Percentiles rank a stretch among this genome's conserved stretches.
These are phyloP conservation scores for Delia radicum DNA, from an alignment of 1,140 invertebrate species.

Conservation along the genomic window DNA sequence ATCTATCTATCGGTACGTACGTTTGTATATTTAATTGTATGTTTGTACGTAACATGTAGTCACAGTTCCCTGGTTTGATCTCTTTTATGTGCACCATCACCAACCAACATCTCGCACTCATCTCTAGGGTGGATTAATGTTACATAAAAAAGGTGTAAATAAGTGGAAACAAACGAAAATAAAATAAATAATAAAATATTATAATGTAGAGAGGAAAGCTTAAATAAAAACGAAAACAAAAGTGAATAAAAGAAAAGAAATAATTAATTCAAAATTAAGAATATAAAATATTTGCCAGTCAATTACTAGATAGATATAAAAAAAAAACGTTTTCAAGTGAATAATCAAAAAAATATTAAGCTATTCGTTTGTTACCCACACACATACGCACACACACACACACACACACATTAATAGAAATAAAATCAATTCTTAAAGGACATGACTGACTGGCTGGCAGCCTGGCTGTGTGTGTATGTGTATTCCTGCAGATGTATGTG, in stretches of 20 bases:
- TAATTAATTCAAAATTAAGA: not conserved
- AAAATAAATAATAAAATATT: too few relatives aligned
- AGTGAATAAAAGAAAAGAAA: not conserved
- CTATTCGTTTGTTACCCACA: too few relatives aligned
- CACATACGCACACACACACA: not conserved
- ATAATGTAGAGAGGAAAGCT: too few relatives aligned
- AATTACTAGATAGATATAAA: not conserved
- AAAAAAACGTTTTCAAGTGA: not conserved
- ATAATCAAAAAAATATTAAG: not conserved
- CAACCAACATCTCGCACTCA: not conserved
- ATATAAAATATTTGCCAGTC: not conserved
- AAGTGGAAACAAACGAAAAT: not conserved
- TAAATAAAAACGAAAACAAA: not conserved
- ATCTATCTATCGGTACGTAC: not conserved
- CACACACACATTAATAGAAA: not conserved
- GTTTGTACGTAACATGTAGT: not conserved
- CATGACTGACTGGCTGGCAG: not conserved
- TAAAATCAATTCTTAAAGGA: conserved; percentile 2
- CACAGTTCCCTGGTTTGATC: not conserved
- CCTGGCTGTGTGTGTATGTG: not conserved
- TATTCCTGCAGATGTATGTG: not conserved
- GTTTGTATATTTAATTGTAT: not conserved
- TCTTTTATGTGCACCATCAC: not conserved
- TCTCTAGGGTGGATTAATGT: not conserved
- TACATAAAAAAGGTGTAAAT: conserved; percentile 5